Base-by-base conservation (phyloP, 2,113 vertebrate genomes). In the Aspiorhynchus laticeps region DNA sequence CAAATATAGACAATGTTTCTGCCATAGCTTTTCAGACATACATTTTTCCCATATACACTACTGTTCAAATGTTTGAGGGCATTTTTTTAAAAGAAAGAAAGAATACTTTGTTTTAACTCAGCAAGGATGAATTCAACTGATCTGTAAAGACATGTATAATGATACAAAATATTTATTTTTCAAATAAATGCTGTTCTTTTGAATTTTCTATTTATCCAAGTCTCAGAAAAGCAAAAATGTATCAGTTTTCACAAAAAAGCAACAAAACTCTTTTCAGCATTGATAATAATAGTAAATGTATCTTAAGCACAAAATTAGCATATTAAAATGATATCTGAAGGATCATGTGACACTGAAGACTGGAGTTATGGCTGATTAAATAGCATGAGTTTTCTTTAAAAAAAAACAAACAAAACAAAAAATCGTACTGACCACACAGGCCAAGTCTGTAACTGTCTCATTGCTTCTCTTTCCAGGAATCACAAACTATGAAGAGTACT, bases 401-500 rank as follows among this genome's bases (percentile, higher is more conserved):
- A 65, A 65, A 65, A 26, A 28, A 36, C 31, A 17, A 15, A 69
- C 65, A 69, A 7, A 7, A 19, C 14, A 15, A 28, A 51, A 51
- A 17, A 51, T 19, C 51, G 6, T 53, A 17, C 51, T 7, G 17
- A 53, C 65, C 41, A 36, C 81, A 86, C 59, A 77, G 19, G 19
- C 7, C 43, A 53, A 33, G 26, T 53, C 48, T 53, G 15, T 75
- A 46, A 41, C 33, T 14, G 36, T 78, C 43, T 36, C 46, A 21
- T 59, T n/a, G 8, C 2, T 67, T 88, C 81, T 28, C 5, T 14
- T 2, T 95, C 78, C 92, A 99, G 98, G 98, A 91, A 99, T 99
- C 92, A 99, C 98, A 10, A 99, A 99, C 95, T 99, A 99, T 81
- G 98, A 99, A 93, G 98, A 99, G 91, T 99, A 99, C 91, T 99